Evolutionary conservation across 2,797 vertebrate genomes (phyloP).

Genomic region (Melanogrammus aeglefinus): DNA sequence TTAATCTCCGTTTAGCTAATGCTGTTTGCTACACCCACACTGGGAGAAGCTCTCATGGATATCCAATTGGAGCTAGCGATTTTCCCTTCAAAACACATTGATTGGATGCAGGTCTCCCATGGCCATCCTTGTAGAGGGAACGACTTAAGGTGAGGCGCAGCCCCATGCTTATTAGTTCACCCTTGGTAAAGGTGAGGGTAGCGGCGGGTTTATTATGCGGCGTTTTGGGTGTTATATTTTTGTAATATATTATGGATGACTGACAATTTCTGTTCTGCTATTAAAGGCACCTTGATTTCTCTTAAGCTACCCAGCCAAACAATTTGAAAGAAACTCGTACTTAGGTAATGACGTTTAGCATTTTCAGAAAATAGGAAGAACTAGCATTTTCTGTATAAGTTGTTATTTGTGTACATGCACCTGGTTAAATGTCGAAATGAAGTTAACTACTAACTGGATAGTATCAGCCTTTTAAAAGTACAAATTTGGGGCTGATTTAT

Average conservation of each 20-base stretch:
- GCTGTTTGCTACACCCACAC: conserved; percentile 55
- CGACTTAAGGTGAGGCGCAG: not conserved
- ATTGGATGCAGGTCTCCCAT: conserved; percentile 23
- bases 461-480: not conserved
- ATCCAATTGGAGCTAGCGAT: conserved; percentile 41
- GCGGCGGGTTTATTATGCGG: not conserved
- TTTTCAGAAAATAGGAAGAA: not conserved
- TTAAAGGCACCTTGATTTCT: not conserved
- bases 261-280: not conserved
- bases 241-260: not conserved
- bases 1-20: conserved; percentile 62
- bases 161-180: not conserved
- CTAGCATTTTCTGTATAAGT: not conserved
- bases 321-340: not conserved
- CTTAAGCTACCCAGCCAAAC: not conserved
- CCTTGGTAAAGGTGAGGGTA: not conserved
- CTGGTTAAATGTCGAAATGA: not conserved
- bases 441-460: not conserved
- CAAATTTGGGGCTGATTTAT: not conserved
- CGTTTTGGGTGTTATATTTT: not conserved
- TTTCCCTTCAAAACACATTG: conserved; percentile 40
- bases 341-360: not conserved
- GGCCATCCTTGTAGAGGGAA: not conserved
- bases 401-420: not conserved
- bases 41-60: conserved; percentile 42